Conservation (phyloP, 2,113 vertebrate genomes). For the Ondatra zibethicus region DNA sequence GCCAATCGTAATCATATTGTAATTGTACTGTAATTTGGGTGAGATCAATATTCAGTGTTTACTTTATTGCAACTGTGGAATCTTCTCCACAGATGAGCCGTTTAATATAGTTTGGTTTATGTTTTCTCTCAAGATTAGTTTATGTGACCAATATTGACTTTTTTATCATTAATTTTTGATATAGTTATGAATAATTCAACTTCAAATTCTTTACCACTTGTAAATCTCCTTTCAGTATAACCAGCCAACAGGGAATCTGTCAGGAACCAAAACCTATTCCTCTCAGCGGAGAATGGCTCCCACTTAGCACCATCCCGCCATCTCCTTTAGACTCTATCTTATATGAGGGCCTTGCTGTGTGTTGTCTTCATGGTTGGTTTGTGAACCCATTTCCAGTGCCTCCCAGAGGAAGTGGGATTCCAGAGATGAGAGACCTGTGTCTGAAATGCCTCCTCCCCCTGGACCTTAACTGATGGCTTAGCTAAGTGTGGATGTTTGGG, state of each 20-base stretch:
- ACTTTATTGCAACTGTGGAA: not conserved
- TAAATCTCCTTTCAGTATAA: not conserved
- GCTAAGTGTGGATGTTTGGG: not conserved
- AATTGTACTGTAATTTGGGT: conserved; percentile 18
- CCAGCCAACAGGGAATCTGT: not conserved
- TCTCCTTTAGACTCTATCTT: not conserved
- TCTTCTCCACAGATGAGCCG: not conserved
- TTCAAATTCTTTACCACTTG: not conserved
- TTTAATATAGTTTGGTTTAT: not conserved
- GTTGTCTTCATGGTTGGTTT: not conserved
- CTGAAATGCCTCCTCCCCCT: not conserved
- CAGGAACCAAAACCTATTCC: not conserved
- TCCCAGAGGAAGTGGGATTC: not conserved
- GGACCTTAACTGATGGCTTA: not conserved
- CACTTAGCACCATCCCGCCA: not conserved
- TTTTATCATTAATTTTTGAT: conserved; percentile 24
- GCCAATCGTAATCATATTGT: not conserved
- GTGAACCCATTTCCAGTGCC: not conserved
- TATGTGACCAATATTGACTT: not conserved
- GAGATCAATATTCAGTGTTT: conserved; percentile 24
- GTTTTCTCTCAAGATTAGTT: not conserved
- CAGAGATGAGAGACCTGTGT: not conserved
- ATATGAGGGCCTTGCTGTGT: not conserved
- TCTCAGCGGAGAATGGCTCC: not conserved
- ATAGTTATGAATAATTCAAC: conserved; percentile 48